Conservation (phyloP, 1,140 invertebrate species). For the Carposina sasakii region DNA sequence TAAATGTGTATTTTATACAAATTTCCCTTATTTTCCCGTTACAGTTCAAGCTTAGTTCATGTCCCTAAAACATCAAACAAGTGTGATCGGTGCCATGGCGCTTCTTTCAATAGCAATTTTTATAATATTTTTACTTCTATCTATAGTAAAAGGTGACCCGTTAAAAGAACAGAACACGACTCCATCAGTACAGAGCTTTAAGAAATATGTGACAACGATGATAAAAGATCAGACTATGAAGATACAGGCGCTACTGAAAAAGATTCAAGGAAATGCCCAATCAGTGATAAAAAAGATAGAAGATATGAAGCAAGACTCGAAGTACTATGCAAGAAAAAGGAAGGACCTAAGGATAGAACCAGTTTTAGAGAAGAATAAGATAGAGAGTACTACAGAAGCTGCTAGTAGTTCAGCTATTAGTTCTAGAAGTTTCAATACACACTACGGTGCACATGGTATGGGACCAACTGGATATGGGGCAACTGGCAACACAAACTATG, state of each 20-base stretch:
- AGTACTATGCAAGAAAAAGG: constrained; percentile 16
- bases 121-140: constrained; percentile 42
- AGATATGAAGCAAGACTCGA: constrained; percentile 32
- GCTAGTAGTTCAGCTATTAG: constrained; percentile 18
- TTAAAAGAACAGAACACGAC: constrained; percentile 25
- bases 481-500: constrained; percentile 27
- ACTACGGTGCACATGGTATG: constrained; percentile 22
- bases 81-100: constrained; percentile 49
- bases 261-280: constrained; percentile 54
- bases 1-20: constrained; percentile 27
- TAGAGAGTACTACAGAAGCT: constrained; percentile 16
- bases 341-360: constrained; percentile 35
- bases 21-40: constrained; percentile 32
- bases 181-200: constrained; percentile 42
- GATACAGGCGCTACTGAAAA: constrained; percentile 46
- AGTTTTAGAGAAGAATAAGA: constrained; percentile 26
- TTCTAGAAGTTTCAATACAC: constrained; percentile 45
- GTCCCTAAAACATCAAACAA: constrained; percentile 32
- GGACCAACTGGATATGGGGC: background rate
- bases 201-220: constrained; percentile 49
- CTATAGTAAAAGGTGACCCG: constrained; percentile 39
- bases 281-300: constrained; percentile 44
- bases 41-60: constrained; percentile 36
- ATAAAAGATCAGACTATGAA: constrained; percentile 54
- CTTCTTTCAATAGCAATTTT: constrained; percentile 45